Conservation (phyloP, 2,113 vertebrate species). For the Aplodontia rufa region DNA sequence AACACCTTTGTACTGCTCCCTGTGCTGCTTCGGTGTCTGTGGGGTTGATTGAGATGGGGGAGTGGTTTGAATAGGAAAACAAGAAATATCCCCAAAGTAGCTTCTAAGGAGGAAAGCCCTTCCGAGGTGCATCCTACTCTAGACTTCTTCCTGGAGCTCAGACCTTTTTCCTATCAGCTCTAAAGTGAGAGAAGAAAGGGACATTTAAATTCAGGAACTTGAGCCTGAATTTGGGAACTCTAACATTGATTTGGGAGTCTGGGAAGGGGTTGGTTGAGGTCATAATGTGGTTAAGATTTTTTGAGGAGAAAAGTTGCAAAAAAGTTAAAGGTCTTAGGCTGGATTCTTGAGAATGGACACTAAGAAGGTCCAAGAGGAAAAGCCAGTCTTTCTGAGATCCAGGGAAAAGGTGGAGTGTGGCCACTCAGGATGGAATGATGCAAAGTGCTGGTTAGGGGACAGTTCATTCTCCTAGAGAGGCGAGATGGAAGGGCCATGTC, state of each 20-base stretch:
- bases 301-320: not conserved
- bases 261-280: not conserved
- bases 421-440: not conserved
- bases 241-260: not conserved
- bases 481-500: not conserved
- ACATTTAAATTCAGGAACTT: not conserved
- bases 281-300: not conserved
- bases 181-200: not conserved
- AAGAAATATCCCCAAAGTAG: not conserved
- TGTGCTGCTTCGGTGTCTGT: not conserved
- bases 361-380: not conserved
- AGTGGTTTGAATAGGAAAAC: not conserved
- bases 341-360: not conserved
- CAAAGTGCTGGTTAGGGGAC: not conserved
- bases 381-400: not conserved
- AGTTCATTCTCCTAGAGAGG: not conserved
- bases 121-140: not conserved
- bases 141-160: not conserved
- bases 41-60: not conserved
- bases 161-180: slow-evolving; percentile 1
- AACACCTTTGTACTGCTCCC: not conserved
- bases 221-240: not conserved
- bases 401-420: not conserved
- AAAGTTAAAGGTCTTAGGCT: not conserved
- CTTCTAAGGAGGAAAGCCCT: not conserved